Conservation (phyloP, 1,140 invertebrate genomes). For the Arctopsyche grandis region DNA sequence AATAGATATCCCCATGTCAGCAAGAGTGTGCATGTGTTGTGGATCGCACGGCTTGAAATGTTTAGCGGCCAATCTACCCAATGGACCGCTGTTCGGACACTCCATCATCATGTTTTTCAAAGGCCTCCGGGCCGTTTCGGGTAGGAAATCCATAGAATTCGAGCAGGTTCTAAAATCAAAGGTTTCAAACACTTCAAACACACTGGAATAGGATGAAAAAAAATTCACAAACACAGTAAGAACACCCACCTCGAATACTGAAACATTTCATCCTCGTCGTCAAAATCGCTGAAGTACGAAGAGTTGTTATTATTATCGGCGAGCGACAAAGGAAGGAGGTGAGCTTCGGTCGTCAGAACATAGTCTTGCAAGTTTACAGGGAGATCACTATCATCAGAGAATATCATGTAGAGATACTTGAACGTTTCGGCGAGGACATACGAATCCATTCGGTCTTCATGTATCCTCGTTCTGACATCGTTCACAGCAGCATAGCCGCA, state of each 20-base stretch:
- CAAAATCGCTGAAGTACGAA: constrained; percentile 39
- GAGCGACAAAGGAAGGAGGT: constrained; percentile 90
- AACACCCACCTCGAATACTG: constrained; percentile 47
- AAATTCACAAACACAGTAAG: constrained; percentile 60
- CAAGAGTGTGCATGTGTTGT: constrained; percentile 88
- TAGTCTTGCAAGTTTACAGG: constrained; percentile 94
- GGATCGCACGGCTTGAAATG: constrained; percentile 86
- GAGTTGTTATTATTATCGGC: constrained; percentile 61
- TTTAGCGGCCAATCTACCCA: constrained; percentile 74
- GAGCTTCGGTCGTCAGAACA: constrained; percentile 97
- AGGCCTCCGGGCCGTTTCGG: constrained; percentile 80
- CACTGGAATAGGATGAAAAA: constrained; percentile 22
- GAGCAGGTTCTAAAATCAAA: constrained; percentile 76
- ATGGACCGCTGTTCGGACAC: constrained; percentile 71
- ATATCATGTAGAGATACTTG: constrained; percentile 96
- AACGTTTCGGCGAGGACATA: constrained; percentile 98
- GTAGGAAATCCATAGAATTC: constrained; percentile 84
- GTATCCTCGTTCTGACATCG: constrained; percentile 89
- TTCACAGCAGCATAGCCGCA: constrained; percentile 98
- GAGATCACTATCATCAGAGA: constrained; percentile 88
- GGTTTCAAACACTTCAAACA: constrained; percentile 31
- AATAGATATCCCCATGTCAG: constrained; percentile 95
- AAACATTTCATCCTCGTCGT: constrained; percentile 46
- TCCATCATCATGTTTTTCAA: constrained; percentile 88
- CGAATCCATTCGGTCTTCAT: constrained; percentile 97